Percentiles rank a stretch among this genome's conserved stretches.
These are phyloP conservation scores for Festucalex cinctus DNA, from an alignment of 2,113 vertebrate genomes.

Conservation along the genomic window DNA sequence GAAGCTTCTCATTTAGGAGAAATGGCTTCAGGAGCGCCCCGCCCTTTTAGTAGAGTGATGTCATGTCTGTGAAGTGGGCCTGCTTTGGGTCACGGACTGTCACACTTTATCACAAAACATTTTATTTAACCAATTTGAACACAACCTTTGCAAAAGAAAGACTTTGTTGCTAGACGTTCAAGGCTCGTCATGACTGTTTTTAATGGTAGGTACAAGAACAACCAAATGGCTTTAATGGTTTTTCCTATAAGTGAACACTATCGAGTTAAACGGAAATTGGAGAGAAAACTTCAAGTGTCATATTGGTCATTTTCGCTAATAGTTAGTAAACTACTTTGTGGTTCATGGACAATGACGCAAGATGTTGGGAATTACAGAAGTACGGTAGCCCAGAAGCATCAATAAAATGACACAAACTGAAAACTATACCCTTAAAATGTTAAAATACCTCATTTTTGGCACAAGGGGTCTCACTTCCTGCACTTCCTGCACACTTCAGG, in stretches of 20 bases:
- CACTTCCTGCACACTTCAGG: no score
- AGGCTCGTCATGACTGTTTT: not conserved
- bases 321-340: not conserved
- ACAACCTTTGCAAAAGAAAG: constrained; percentile 19
- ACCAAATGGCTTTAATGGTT: not conserved
- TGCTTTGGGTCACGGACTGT: constrained; percentile 60
- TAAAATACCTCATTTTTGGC: no score
- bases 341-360: not conserved
- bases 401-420: no score
- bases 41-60: constrained; percentile 34
- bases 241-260: not conserved
- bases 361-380: not conserved
- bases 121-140: constrained; percentile 2
- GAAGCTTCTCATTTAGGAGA: constrained; percentile 38
- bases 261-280: not conserved
- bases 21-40: constrained; percentile 20
- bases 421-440: no score
- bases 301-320: not conserved
- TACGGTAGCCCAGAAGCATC: no score
- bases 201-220: not conserved
- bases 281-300: not conserved
- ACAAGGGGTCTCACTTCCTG: no score
- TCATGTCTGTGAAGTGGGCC: constrained; percentile 44
- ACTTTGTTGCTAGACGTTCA: not conserved
- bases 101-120: no score